Evolutionary conservation across 2,888 invertebrate genomes (phyloP), one percentile per base, ranked within the genome.

Genomic region (Lamellibrachia satsuma): DNA sequence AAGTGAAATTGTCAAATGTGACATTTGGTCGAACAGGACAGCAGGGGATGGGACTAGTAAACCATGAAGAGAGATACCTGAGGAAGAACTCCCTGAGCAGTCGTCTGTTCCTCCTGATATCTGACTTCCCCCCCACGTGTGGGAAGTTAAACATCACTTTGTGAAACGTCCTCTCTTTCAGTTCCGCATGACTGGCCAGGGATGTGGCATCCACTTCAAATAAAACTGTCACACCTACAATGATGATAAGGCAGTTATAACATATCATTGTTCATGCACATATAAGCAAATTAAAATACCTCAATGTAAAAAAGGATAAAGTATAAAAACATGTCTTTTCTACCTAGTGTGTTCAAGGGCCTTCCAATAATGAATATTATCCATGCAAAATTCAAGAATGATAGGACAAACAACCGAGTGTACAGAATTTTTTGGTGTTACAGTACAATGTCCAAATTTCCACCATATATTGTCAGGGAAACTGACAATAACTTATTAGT

Each of bases 141-240:
- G 97, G 97, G 95, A 97, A 97, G 95, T 97, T 97, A 96, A 97
- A 97, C 92, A 97, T 96, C 90, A 97, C 97, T 94, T 96, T 96
- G 52, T 97, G 95, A 95, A 97, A 97, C 52, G 92, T 93, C 90
- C 95, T 94, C 1, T 91, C 94, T 39, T 93, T 94, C 7, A 97
- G 94, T 51, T 94, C 93, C 22, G 95, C 92, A 94, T 96, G 94
- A 7, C 95, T 93, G 52, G 96, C 95, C 60, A 97, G 95, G 93
- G 96, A 96, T 22, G 97, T 97, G n/a, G 97, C 97, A 96, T 97
- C 97, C 90, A 97, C 96, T 90, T 96, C 97, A 93, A 97, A 95
- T n/a, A 96, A 94, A 0, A 97, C 96, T 90, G 94, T 95, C 60
- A 96, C 96, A 93, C 97, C 97, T 97, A 95, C 93, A 97, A 97